Conservation (phyloP, 35 echinoderm and acorn worm species). For the Acanthaster planci region DNA sequence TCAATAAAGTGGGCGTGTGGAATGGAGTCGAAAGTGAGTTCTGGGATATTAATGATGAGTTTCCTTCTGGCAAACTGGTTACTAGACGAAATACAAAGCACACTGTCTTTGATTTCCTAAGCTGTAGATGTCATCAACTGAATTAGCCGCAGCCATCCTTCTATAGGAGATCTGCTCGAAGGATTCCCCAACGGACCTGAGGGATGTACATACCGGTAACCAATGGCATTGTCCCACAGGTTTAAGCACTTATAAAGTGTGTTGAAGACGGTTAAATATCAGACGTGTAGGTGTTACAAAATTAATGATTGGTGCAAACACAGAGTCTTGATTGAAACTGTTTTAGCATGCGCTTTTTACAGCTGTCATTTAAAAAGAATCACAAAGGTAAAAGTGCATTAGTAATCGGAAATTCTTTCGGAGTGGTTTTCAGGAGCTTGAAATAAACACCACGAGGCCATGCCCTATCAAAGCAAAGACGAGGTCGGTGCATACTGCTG, state of each 20-base stretch:
- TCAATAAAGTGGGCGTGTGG: not conserved
- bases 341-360: not conserved
- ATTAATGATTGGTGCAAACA: not conserved
- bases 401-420: not conserved
- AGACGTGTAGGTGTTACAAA: not conserved
- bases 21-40: not conserved
- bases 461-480: not conserved
- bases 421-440: constrained; percentile 16
- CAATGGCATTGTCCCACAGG: not conserved
- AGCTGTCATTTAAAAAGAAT: not conserved
- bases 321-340: not conserved
- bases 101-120: not conserved
- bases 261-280: not conserved
- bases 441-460: not conserved
- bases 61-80: not conserved
- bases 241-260: not conserved
- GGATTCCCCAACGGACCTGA: not conserved
- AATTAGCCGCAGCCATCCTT: no score
- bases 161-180: no score
- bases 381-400: not conserved
- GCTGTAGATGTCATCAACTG: not conserved
- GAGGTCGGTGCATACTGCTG: not conserved
- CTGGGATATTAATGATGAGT: no score
- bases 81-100: not conserved
- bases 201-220: not conserved